phyloP scores from a whole-genome alignment of 2,113 vertebrate genomes.

The Cephalophus harveyi region DNA sequence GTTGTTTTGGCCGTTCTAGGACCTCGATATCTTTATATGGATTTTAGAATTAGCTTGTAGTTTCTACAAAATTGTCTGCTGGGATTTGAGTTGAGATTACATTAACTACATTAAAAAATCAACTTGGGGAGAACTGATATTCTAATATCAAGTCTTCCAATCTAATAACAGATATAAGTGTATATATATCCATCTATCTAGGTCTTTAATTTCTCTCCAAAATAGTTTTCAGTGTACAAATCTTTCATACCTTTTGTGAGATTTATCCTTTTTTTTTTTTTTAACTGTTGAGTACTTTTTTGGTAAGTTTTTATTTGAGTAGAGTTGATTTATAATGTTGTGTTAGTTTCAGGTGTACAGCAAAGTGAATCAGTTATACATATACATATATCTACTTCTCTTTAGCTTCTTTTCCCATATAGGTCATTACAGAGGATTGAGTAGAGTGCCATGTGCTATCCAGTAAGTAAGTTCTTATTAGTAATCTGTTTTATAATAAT shows the following conservation, averaged over 20 bases:
- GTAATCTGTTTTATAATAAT: background rate
- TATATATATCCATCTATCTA: too few species aligned
- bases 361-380: background rate
- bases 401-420: background rate
- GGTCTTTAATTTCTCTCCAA: too few species aligned
- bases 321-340: background rate
- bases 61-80: background rate
- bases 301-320: background rate
- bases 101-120: background rate
- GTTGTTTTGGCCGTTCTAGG: background rate
- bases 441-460: background rate
- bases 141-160: background rate
- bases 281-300: background rate
- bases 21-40: background rate
- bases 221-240: background rate
- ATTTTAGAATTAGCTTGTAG: background rate
- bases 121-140: background rate
- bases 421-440: background rate
- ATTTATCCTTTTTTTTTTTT: background rate
- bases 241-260: background rate
- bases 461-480: background rate
- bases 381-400: background rate
- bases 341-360: background rate
- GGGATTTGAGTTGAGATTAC: background rate
- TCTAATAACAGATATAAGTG: background rate